Percentiles rank a stretch among this genome's conserved stretches.
phyloP scores from a whole-genome alignment of 2,113 vertebrate species.

The Tachuris rubrigastra region DNA sequence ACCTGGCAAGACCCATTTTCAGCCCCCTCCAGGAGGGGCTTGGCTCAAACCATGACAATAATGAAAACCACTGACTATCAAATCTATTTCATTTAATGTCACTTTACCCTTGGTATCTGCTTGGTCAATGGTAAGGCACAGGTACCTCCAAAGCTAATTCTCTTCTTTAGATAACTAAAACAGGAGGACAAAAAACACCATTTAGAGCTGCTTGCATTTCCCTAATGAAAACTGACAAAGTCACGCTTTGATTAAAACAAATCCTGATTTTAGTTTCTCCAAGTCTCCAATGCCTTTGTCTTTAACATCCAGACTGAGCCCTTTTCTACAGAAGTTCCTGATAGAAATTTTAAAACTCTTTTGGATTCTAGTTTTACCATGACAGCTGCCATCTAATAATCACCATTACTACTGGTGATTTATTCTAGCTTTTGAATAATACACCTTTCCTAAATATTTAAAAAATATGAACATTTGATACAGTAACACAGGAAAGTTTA shows the following conservation, averaged over 20 bases:
- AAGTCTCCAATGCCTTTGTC: neutral
- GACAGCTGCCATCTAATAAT: neutral
- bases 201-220: neutral
- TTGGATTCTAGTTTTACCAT: neutral
- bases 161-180: neutral
- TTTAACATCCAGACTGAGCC: neutral
- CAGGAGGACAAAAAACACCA: neutral
- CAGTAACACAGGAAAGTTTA: neutral
- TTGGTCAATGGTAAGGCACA: neutral
- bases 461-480: neutral
- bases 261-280: neutral
- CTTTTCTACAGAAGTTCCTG: neutral
- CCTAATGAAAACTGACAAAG: neutral
- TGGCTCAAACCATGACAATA: too few relatives aligned
- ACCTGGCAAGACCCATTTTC: too few relatives aligned
- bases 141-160: neutral
- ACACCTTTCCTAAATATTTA: neutral
- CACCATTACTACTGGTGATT: neutral
- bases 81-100: neutral
- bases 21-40: too few relatives aligned
- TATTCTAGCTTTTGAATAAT: neutral
- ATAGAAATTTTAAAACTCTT: neutral
- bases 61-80: neutral
- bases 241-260: neutral
- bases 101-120: neutral